Conservation (phyloP, 2,797 vertebrate genomes). For the Falco columbarius region DNA sequence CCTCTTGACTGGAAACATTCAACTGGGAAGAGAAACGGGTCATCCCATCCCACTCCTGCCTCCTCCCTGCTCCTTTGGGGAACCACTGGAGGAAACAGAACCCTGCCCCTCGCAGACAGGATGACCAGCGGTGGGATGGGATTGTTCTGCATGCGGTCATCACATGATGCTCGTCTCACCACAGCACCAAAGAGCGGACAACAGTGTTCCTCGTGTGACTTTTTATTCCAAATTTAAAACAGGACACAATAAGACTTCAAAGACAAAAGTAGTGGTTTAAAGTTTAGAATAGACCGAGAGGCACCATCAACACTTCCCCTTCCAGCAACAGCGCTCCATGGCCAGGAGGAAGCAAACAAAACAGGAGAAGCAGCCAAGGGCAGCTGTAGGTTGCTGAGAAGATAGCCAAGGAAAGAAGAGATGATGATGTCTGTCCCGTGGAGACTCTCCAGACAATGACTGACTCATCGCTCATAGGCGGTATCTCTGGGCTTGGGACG, state of each 20-base stretch:
- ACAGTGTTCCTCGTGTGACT: not conserved
- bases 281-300: constrained; percentile 39
- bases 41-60: not conserved
- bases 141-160: not conserved
- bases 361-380: not conserved
- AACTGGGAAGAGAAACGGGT: not conserved
- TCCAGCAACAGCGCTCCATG: not conserved
- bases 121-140: fast-evolving
- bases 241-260: not conserved
- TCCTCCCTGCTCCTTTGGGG: not conserved
- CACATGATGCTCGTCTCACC: not conserved
- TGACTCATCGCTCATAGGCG: not conserved
- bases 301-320: not conserved
- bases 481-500: not conserved
- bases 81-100: not conserved
- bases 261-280: constrained; percentile 15
- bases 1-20: constrained; percentile 51
- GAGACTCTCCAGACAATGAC: constrained; percentile 22
- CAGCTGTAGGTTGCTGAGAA: constrained; percentile 8
- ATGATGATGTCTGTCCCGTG: not conserved
- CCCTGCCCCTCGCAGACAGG: not conserved
- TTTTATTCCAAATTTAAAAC: not conserved
- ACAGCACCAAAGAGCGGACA: not conserved
- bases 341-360: constrained; percentile 2
- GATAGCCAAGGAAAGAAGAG: constrained; percentile 27